Evolutionary conservation across 2,888 invertebrate genomes (phyloP), one percentile per base, ranked within the genome.

Genomic region (Heliconius sara): DNA sequence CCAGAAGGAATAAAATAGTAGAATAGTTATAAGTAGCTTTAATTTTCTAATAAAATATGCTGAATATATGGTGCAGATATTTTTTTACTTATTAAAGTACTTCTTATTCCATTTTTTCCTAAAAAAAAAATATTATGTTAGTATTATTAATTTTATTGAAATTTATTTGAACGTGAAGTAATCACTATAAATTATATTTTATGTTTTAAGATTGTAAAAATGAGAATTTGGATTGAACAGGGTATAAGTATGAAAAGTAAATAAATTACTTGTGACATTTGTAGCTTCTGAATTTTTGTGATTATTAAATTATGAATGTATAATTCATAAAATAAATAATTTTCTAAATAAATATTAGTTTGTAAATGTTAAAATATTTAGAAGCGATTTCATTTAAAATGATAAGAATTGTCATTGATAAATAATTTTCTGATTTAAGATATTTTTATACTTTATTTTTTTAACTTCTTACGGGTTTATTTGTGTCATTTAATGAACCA

Each of bases 51-150:
- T 65, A 43, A 39, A 43, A 47, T 67, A 87, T 87, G 95, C 92
- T 94, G 92, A 93, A 94, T 84, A 83, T 84, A 88, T 90, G 92
- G 94, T 93, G 93, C 93, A 89, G 78, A 81, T 82, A 78, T 75
- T 80, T 60, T 78, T 78, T 74, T 74, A 79, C 80, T 79, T 82
- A 60, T 60, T 73, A 60, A 73, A 73, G 9, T 34, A 60, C 60
- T 73, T 12, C 12, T n/a, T 52, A 43, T 47, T 70, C 25, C 16
- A 16, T 16, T 47, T 47, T 68, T 5, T 68, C 13, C 30, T 65
- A 65, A 65, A 65, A 63, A 57, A n/a, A 60, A 60, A 6, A 6
- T 66, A 66, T 66, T 66, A 10, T 67, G 16, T 34, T 34, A n/a
- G 10, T 5, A 22, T 25, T 43, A 39, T 43, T 43, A 67, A 39